Percentiles rank a stretch among this genome's conserved stretches.
Evolutionary conservation across 2,888 invertebrate genomes (phyloP).

Genomic region (Mactromeris polynyma): DNA sequence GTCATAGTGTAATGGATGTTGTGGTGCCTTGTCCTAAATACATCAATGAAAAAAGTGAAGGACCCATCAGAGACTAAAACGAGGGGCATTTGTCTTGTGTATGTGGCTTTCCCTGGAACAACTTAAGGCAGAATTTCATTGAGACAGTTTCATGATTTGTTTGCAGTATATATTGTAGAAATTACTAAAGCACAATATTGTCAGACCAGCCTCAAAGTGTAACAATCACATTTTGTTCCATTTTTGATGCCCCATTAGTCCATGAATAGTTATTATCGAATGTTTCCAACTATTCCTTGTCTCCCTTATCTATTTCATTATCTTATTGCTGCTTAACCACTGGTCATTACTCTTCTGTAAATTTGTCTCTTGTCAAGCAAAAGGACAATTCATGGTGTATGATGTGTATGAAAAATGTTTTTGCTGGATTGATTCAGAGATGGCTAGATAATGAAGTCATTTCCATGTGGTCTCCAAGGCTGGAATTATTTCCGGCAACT

Average conservation of each 20-base stretch:
- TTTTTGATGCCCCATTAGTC: no score
- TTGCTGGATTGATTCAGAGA: not conserved
- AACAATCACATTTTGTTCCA: no score
- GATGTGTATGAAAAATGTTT: not conserved
- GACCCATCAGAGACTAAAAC: no score
- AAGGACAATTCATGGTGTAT: not conserved
- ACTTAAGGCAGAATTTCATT: no score
- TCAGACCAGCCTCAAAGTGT: no score
- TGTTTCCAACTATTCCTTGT: not conserved
- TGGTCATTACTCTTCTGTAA: not conserved
- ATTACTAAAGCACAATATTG: not conserved
- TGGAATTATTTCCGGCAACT: conserved; percentile 1
- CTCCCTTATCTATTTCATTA: not conserved
- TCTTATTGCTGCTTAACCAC: not conserved
- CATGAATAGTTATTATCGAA: no score
- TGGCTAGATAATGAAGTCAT: conserved; percentile 4
- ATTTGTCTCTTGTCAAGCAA: conserved; percentile 14
- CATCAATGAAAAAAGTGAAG: no score
- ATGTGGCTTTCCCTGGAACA: no score
- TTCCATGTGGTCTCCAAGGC: not conserved
- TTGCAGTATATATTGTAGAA: not conserved
- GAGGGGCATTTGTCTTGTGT: no score
- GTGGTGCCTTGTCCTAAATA: no score
- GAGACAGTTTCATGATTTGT: not conserved
- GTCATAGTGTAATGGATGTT: no score